These are phyloP conservation scores for Formica selysi DNA, from an alignment of 1,140 invertebrate species.

Conservation along the genomic window DNA sequence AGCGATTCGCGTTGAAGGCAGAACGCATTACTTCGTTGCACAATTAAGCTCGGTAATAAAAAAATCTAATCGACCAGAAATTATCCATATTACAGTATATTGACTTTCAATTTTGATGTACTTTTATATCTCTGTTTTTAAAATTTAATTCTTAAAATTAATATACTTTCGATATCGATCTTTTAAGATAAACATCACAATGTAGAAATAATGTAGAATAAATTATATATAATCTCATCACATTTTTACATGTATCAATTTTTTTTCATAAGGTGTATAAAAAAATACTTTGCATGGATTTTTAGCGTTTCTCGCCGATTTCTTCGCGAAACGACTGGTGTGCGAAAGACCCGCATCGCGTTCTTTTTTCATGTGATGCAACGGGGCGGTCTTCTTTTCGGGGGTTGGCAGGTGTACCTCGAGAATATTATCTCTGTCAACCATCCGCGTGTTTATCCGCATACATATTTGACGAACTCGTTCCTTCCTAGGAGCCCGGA, in stretches of 20 bases:
- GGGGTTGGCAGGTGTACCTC: slow-evolving; percentile 62
- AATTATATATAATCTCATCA: neutral
- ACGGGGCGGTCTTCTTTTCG: slow-evolving; percentile 19
- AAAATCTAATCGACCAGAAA: neutral
- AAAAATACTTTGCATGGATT: neutral
- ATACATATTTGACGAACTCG: slow-evolving; percentile 77
- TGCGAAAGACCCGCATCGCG: neutral
- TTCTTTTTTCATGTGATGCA: slow-evolving; percentile 19
- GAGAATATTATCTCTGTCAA: slow-evolving; percentile 77
- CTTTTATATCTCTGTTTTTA: neutral
- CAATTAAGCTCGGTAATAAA: neutral
- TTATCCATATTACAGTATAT: neutral
- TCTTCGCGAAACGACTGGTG: neutral
- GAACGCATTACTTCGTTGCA: neutral
- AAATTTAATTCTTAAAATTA: neutral
- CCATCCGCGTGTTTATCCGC: slow-evolving; percentile 73
- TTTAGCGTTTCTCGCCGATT: neutral
- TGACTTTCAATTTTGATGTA: slow-evolving; percentile 5
- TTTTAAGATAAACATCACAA: neutral
- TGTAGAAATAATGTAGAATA: slow-evolving; percentile 4
- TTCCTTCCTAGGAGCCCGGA: slow-evolving; percentile 49
- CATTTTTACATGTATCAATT: too few relatives aligned
- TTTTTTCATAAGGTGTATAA: neutral
- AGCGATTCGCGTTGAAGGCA: neutral
- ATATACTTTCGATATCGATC: neutral